phyloP scores from a whole-genome alignment of 2,888 invertebrate genomes.

The Pardosa pseudoannulata region DNA sequence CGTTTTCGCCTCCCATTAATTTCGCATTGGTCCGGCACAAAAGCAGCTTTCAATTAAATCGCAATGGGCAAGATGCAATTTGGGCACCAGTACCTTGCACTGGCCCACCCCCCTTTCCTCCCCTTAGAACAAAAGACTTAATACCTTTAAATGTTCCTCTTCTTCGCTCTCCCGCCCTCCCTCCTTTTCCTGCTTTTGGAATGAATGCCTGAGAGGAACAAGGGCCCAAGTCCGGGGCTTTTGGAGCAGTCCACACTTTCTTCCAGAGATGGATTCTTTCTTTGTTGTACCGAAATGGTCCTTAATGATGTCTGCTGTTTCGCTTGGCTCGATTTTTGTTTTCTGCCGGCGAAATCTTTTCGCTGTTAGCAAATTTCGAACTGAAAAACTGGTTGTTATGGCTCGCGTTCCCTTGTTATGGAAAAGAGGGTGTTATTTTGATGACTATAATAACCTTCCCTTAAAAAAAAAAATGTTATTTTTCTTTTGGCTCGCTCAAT shows the following conservation, averaged over 20 bases:
- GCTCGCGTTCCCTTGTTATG: too few relatives aligned
- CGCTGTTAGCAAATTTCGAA: too few relatives aligned
- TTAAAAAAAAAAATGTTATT: too few relatives aligned
- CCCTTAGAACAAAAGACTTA: conserved; percentile 56
- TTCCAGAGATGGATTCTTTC: neutral
- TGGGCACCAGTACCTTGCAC: neutral
- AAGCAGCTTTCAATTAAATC: conserved; percentile 70
- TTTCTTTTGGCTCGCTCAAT: too few relatives aligned
- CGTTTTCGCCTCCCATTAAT: conserved; percentile 66
- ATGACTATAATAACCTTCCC: too few relatives aligned
- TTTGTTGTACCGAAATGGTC: neutral
- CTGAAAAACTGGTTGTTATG: too few relatives aligned
- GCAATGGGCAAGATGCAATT: conserved; percentile 63
- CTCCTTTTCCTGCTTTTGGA: neutral
- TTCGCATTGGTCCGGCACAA: conserved; percentile 67
- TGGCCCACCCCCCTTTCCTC: neutral
- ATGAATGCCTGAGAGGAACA: neutral
- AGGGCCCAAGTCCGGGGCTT: neutral
- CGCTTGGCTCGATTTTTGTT: neutral
- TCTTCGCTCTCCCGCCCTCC: neutral
- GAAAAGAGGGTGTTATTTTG: too few relatives aligned
- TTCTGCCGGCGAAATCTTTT: neutral
- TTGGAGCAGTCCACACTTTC: too few relatives aligned
- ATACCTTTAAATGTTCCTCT: conserved; percentile 55
- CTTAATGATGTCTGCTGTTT: neutral